phyloP scores from a whole-genome alignment of 2,797 vertebrate genomes.

The Tolypeutes matacus region DNA sequence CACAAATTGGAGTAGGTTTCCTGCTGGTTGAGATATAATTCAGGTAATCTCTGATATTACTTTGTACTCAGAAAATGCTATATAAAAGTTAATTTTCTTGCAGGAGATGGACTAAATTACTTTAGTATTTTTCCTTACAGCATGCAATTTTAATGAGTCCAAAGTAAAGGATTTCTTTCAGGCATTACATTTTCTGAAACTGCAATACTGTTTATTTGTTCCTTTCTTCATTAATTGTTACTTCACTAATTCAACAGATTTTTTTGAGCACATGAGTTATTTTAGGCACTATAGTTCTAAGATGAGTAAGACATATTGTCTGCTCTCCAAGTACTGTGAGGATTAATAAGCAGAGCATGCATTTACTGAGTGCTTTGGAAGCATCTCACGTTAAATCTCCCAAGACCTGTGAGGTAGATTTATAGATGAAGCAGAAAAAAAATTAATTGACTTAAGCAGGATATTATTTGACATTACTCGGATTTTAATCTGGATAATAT shows the following conservation, averaged over 20 bases:
- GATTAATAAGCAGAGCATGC: neutral
- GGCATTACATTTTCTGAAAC: slow-evolving; percentile 7
- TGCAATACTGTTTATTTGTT: neutral
- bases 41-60: neutral
- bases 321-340: neutral
- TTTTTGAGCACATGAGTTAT: neutral
- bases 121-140: neutral
- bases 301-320: neutral
- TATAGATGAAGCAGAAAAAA: neutral
- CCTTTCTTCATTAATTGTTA: neutral
- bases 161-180: neutral
- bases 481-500: neutral
- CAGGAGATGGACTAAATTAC: neutral
- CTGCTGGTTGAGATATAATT: neutral
- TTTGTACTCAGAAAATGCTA: neutral
- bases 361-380: neutral
- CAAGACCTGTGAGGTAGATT: neutral
- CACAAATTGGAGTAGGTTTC: neutral
- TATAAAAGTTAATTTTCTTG: neutral
- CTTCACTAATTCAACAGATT: neutral
- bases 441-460: neutral
- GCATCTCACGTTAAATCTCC: neutral
- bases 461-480: slow-evolving; percentile 19
- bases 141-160: neutral
- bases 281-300: neutral